phyloP scores from a whole-genome alignment of 2,797 vertebrate genomes.

The Myripristis jacobus region DNA sequence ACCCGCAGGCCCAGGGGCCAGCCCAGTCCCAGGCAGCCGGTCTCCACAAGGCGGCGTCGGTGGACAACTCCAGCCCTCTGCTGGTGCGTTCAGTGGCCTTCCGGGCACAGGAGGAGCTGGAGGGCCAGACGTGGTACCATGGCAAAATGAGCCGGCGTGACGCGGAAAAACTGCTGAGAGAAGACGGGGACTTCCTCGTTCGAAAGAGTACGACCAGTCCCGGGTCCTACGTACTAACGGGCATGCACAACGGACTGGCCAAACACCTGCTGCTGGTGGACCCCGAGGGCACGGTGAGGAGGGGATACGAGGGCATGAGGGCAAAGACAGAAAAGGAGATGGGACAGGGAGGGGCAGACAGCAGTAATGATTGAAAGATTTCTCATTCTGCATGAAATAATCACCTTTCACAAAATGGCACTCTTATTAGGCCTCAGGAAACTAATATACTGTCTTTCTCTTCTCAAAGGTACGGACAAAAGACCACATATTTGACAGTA shows the following conservation, averaged over 20 bases:
- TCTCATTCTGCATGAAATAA: neutral
- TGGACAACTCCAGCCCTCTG: conserved; percentile 88
- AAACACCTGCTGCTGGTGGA: conserved; percentile 98
- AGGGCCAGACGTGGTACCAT: conserved; percentile 92
- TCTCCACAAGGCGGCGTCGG: conserved; percentile 87
- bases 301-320: neutral
- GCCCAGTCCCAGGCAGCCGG: conserved; percentile 73
- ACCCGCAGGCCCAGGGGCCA: conserved; percentile 70
- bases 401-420: neutral
- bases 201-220: conserved; percentile 96
- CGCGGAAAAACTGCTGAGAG: conserved; percentile 91
- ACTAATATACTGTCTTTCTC: conserved; percentile 39
- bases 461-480: conserved; percentile 92
- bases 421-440: neutral
- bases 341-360: neutral
- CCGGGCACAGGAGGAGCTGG: conserved; percentile 88
- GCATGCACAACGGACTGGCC: conserved; percentile 93
- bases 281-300: conserved; percentile 95
- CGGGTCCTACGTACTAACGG: conserved; percentile 94
- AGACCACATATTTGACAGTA: conserved; percentile 97
- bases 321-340: neutral
- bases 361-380: neutral
- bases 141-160: conserved; percentile 95
- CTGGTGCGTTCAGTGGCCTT: conserved; percentile 83
- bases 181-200: conserved; percentile 95